Conservation (phyloP, 2,113 vertebrate genomes). For the Nettapus auritus region DNA sequence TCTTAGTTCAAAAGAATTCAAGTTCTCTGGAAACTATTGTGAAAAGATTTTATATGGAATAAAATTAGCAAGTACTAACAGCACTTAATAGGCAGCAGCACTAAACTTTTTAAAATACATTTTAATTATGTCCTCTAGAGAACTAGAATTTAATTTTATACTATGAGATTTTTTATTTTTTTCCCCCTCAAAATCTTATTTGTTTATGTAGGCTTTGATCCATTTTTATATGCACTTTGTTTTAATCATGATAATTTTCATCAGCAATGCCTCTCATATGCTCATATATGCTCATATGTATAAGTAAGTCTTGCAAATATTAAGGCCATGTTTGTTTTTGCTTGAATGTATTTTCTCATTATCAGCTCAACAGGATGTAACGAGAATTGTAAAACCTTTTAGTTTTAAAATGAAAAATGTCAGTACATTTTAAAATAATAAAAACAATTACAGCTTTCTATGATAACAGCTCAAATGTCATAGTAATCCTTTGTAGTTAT, state of each 20-base stretch:
- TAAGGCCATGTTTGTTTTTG: background rate
- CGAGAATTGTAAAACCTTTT: background rate
- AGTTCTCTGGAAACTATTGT: background rate
- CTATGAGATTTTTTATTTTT: background rate
- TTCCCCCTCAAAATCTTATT: background rate
- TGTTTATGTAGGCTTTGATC: background rate
- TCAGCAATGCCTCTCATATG: background rate
- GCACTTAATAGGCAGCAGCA: background rate
- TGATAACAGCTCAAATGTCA: background rate
- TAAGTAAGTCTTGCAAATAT: background rate
- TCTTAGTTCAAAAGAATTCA: background rate
- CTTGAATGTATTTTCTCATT: background rate
- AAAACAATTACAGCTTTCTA: background rate
- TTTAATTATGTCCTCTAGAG: background rate
- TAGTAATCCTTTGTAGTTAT: background rate
- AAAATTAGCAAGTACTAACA: background rate
- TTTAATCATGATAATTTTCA: background rate
- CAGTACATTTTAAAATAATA: background rate
- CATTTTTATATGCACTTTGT: background rate
- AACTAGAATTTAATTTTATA: background rate
- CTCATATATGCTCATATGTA: background rate
- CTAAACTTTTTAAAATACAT: background rate
- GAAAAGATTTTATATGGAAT: background rate
- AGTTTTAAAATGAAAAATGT: background rate
- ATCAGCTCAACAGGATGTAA: background rate